A percentile compares a stretch with the other conserved stretches of the same genome.
Evolutionary conservation across 1,140 invertebrate genomes (phyloP).

Genomic region (Globodera rostochiensis): DNA sequence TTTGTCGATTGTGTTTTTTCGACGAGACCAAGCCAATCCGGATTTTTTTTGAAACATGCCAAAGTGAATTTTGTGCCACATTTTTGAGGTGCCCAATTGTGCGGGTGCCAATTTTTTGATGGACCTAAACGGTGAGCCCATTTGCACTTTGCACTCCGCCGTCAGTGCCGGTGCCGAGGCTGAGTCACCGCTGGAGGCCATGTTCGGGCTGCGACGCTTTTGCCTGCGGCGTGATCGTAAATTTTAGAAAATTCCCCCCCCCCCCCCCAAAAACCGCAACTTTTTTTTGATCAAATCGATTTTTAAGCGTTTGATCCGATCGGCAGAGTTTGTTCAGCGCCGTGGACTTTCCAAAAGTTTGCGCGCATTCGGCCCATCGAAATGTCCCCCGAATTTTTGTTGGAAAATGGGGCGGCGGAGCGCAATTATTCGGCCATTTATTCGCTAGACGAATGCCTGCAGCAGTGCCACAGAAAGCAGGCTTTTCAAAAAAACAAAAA

Average conservation of each 20-base stretch:
- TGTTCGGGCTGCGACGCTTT: conserved; percentile 3
- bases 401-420: background rate
- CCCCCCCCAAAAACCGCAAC: background rate
- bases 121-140: background rate
- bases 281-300: background rate
- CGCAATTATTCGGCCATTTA: background rate
- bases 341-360: conserved; percentile 11
- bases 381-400: background rate
- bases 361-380: background rate
- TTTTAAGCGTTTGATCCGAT: background rate
- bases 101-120: conserved; percentile 8
- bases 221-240: background rate
- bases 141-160: background rate
- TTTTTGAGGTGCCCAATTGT: background rate
- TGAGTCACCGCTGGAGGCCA: background rate
- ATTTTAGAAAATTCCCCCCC: background rate
- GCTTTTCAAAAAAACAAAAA: too few species aligned
- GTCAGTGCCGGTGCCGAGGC: background rate
- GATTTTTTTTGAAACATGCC: background rate
- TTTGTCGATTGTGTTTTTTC: too few species aligned
- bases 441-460: conserved; percentile 13
- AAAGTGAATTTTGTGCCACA: background rate
- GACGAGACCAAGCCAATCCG: too few species aligned
- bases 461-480: background rate
- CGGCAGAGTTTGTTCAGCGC: background rate